These are phyloP conservation scores for Slavum lentiscoides DNA, from an alignment of 2,888 invertebrate genomes.

Conservation along the genomic window DNA sequence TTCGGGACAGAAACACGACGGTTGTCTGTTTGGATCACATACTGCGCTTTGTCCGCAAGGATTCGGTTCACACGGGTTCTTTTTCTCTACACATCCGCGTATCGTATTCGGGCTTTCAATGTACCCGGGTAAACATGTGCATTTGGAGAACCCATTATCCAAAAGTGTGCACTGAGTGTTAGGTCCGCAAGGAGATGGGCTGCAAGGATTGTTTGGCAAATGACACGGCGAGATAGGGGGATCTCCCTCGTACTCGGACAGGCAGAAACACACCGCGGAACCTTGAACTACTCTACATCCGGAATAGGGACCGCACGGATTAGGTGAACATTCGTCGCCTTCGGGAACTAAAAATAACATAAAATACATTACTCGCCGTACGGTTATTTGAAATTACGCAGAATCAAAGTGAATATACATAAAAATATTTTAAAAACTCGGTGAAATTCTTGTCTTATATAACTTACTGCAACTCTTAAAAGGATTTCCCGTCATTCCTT, in stretches of 20 bases:
- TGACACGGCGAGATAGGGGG: slow-evolving; percentile 64
- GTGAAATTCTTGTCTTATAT: too few relatives aligned
- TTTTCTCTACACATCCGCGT: slow-evolving; percentile 77
- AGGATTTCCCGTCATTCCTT: slow-evolving; percentile 87
- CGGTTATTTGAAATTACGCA: too few relatives aligned
- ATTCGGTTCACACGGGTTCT: slow-evolving; percentile 81
- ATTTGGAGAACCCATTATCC: slow-evolving; percentile 80
- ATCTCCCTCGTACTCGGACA: slow-evolving; percentile 73
- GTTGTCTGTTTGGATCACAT: slow-evolving; percentile 77
- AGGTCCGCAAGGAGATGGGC: slow-evolving; percentile 59
- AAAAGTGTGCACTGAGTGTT: slow-evolving; percentile 63
- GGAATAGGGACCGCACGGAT: slow-evolving; percentile 82
- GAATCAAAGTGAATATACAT: too few relatives aligned
- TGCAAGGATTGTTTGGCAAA: slow-evolving; percentile 59
- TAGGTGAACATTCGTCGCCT: slow-evolving; percentile 80
- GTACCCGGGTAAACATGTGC: slow-evolving; percentile 81
- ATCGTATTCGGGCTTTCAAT: slow-evolving; percentile 87
- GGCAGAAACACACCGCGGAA: slow-evolving; percentile 80
- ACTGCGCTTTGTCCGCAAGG: slow-evolving; percentile 78
- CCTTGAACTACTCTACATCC: slow-evolving; percentile 78
- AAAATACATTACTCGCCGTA: neutral
- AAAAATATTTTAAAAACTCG: too few relatives aligned
- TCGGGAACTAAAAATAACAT: slow-evolving; percentile 73
- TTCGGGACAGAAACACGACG: slow-evolving; percentile 85
- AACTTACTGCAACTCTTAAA: slow-evolving; percentile 87